Base-by-base conservation (phyloP, 2,113 vertebrate genomes). In the Danio rerio region DNA sequence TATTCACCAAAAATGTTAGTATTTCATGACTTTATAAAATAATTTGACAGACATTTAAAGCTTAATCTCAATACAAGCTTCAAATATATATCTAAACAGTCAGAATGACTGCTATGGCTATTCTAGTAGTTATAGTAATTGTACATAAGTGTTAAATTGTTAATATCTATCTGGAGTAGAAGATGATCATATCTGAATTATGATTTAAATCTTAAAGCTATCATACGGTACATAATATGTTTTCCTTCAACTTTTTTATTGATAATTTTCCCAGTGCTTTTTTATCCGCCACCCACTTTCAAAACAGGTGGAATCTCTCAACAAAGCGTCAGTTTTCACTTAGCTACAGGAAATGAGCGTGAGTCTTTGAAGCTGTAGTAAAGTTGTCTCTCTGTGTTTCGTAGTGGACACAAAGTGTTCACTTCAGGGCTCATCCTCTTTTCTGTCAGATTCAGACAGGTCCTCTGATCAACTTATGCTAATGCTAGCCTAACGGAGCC, bases 391-490 rank as follows among this genome's bases (percentile, higher is more conserved):
- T 77, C 16, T 47, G 5, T 18, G 42, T 65, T 49, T 42, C 40
- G 21, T 73, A 62, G 50, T 74, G 15, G 61, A 15, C 80, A 68
- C n/a, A 71, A 71, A 92, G 91, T 92, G 40, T 21, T 66, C 47
- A 56, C 92, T 92, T 92, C 90, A 92, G 91, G 83, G 88, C 85
- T 90, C 84, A 90, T 92, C 91, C 90, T 85, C 88, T 92, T 94
- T 92, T 89, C 90, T 89, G 89, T 93, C 90, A 91, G 90, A 87
- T 42, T 88, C 87, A 73, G 86, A 86, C 89, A 88, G 91, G 91
- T 91, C 89, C 92, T 93, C 91, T 94, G 93, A 94, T 94, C 92
- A 91, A 85, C 86, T 91, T 94, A 94, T 95, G 93, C 91, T 95
- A 95, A 96, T 95, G 82, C 87, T 87, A 91, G 92, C 92, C 93